These are phyloP conservation scores for Cyprinodon tularosa DNA, from an alignment of 2,113 vertebrate genomes.

Conservation along the genomic window DNA sequence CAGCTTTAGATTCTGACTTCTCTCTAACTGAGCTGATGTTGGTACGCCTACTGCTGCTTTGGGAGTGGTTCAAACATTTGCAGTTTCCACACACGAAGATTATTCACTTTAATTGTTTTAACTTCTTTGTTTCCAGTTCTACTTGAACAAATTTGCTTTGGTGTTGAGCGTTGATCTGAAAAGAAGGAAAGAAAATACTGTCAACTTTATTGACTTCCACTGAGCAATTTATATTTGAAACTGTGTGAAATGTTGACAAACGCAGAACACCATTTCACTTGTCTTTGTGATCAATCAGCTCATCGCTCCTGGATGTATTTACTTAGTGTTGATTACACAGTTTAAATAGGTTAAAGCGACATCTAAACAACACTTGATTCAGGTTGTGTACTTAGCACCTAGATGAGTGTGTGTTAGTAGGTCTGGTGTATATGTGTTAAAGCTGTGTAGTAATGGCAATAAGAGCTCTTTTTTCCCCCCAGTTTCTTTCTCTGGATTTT, in stretches of 20 bases:
- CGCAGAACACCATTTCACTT: constrained; percentile 38
- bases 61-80: not conserved
- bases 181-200: not conserved
- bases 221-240: constrained; percentile 3
- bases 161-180: not conserved
- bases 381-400: constrained; percentile 50
- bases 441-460: constrained; percentile 12
- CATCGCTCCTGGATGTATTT: constrained; percentile 66
- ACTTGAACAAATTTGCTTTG: not conserved
- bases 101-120: not conserved
- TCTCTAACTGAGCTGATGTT: not conserved
- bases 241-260: constrained; percentile 39
- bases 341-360: constrained; percentile 70
- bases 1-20: not conserved
- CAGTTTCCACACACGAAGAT: not conserved
- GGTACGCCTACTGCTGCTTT: not conserved
- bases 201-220: not conserved
- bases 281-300: constrained; percentile 35
- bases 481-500: constrained; percentile 56
- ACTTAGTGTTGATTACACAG: constrained; percentile 65
- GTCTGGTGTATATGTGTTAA: not conserved
- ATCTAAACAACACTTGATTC: constrained; percentile 62
- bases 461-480: constrained; percentile 30
- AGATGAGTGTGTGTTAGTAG: constrained; percentile 8
- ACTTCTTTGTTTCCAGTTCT: not conserved